These are phyloP conservation scores for Neodiprion pinetum DNA, from an alignment of 1,140 invertebrate species.

Conservation along the genomic window DNA sequence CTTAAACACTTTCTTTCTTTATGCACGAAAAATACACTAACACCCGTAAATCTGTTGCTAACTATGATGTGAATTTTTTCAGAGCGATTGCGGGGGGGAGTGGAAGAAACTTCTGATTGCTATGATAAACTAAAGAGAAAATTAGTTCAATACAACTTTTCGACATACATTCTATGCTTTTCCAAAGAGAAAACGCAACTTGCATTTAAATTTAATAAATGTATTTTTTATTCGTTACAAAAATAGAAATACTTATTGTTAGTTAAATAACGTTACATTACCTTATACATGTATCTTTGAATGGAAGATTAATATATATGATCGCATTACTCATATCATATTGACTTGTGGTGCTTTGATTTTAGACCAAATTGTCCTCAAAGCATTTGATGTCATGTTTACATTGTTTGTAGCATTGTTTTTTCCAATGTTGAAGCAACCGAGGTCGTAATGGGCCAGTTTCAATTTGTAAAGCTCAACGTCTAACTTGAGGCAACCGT, in stretches of 20 bases:
- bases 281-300: background rate
- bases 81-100: constrained; percentile 62
- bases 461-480: constrained; percentile 27
- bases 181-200: background rate
- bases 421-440: constrained; percentile 37
- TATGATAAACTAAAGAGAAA: constrained; percentile 53
- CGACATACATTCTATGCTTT: too few species aligned
- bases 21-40: constrained; percentile 15
- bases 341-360: constrained; percentile 21
- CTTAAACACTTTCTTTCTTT: constrained; percentile 24
- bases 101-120: constrained; percentile 68
- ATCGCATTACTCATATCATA: constrained; percentile 24
- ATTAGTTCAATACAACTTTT: background rate
- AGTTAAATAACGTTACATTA: background rate
- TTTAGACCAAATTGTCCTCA: constrained; percentile 11
- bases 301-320: background rate
- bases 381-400: background rate
- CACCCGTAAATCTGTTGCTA: constrained; percentile 15
- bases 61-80: constrained; percentile 39
- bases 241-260: background rate
- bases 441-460: constrained; percentile 33
- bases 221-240: background rate
- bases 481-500: constrained; percentile 38
- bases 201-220: background rate
- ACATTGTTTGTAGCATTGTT: constrained; percentile 16